Base-by-base conservation (phyloP, 2,797 vertebrate species). In the Ispidina lecontei region DNA sequence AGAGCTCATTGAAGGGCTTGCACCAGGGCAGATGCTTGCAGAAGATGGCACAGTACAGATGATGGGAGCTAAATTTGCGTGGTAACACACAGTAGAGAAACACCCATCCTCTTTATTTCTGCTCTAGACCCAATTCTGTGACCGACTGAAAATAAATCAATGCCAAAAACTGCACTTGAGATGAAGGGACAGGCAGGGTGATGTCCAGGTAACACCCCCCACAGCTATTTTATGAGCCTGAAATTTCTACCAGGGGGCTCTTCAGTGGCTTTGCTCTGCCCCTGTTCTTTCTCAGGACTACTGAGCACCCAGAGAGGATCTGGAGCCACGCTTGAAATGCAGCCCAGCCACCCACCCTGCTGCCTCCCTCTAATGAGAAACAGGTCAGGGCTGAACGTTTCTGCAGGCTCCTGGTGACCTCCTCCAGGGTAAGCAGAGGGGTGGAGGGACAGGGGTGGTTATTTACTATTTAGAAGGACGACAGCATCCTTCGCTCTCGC, bases 1-100 rank as follows among this genome's bases (percentile, higher is more conserved):
- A 12, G 81, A 76, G 91, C 85, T 92, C 44, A 43, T 3, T 78
- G 81, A 68, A 49, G 43, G 44, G 84, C 84, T 89, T 88, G 81
- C 25, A 75, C 58, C 51, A 82, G 56, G 68, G 76, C 70, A 86
- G 68, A 79, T 49, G 58, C 33, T 65, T 55, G 47, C 35, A 67
- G 56, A 70, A 85, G 54, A 90, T 11, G 39, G 69, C 33, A 7
- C 0, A 5, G 69, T 22, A 23, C 72, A 56, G n/a, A 41, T 0
- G 3, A 89, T 10, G 3, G 44, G 84, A 80, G 54, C n/a, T 69
- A 80, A 74, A 68, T 23, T 43, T 55, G 23, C 49, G 15, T 4
- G 54, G n/a, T 46, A 58, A 93, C 85, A 22, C 4, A 5, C 31
- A 15, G 33, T 47, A 35, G 1, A 72, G 62, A 91, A 60, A 10